phyloP scores from a whole-genome alignment of 2,888 invertebrate genomes.

The Tiliacea citrago region DNA sequence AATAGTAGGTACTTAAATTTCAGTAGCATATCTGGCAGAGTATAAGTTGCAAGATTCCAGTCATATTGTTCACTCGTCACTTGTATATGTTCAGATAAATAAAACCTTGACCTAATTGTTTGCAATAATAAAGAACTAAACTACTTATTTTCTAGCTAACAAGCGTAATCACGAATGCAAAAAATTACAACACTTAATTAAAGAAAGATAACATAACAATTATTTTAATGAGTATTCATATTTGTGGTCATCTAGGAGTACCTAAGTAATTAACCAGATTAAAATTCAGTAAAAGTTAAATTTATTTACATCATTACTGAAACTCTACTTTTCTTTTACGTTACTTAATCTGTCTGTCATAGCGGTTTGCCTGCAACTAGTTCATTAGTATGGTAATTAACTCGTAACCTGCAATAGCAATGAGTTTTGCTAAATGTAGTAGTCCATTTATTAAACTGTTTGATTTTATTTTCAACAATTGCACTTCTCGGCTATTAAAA shows the following conservation, averaged over 20 bases:
- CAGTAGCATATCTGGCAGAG: neutral
- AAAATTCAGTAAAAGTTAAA: constrained; percentile 21
- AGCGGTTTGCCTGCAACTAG: constrained; percentile 17
- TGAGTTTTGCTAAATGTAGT: constrained; percentile 15
- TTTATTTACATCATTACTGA: constrained; percentile 40
- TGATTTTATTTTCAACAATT: neutral
- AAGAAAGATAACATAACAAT: neutral
- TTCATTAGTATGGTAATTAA: constrained; percentile 42
- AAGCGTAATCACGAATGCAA: neutral
- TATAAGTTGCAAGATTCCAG: neutral
- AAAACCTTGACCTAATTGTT: neutral
- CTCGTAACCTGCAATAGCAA: constrained; percentile 10
- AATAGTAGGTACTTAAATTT: neutral
- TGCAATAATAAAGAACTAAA: neutral
- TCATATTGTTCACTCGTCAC: neutral
- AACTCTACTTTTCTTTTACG: constrained; percentile 11
- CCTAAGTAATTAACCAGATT: neutral
- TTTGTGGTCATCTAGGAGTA: neutral
- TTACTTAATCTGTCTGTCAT: constrained; percentile 46
- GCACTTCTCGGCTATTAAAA: neutral
- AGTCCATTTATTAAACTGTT: neutral
- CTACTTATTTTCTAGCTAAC: neutral
- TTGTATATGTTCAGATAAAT: neutral
- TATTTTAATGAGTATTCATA: neutral
- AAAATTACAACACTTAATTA: neutral